These are phyloP conservation scores for Nothura maculosa DNA, from an alignment of 2,797 vertebrate species.

Conservation along the genomic window DNA sequence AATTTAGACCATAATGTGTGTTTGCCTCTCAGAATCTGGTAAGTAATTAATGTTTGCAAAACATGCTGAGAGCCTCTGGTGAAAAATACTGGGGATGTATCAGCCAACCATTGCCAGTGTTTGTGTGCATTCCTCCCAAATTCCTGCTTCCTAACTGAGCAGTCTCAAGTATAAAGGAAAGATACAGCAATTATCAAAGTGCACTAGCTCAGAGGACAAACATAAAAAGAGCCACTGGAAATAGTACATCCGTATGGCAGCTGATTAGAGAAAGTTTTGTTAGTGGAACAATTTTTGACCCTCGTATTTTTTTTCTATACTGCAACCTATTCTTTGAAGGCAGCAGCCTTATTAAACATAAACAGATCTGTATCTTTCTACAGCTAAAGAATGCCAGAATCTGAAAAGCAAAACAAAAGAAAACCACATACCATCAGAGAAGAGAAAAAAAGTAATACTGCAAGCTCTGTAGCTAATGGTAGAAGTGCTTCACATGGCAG, in stretches of 20 bases:
- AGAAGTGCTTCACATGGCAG: constrained; percentile 21
- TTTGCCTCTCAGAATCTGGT: not conserved
- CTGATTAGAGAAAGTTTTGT: not conserved
- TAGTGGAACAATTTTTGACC: not conserved
- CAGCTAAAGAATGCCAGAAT: not conserved
- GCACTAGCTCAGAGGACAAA: not conserved
- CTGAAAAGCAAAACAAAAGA: not conserved
- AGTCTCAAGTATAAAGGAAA: not conserved
- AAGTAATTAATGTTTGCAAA: constrained; percentile 14
- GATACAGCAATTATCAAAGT: not conserved
- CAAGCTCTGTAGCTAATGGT: constrained; percentile 32
- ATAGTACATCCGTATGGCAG: not conserved
- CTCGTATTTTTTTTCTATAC: not conserved
- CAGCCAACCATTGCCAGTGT: not conserved
- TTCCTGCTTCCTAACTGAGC: not conserved
- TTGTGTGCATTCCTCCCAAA: not conserved
- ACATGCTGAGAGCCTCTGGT: not conserved
- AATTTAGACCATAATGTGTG: not conserved
- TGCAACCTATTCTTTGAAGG: not conserved
- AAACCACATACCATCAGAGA: not conserved
- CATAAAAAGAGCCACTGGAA: not conserved
- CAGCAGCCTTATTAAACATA: not conserved
- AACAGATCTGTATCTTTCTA: constrained; percentile 6
- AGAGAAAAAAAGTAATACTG: not conserved
- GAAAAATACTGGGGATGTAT: not conserved